Evolutionary conservation across 2,888 invertebrate species (phyloP).

Genomic region (Biston betularia): DNA sequence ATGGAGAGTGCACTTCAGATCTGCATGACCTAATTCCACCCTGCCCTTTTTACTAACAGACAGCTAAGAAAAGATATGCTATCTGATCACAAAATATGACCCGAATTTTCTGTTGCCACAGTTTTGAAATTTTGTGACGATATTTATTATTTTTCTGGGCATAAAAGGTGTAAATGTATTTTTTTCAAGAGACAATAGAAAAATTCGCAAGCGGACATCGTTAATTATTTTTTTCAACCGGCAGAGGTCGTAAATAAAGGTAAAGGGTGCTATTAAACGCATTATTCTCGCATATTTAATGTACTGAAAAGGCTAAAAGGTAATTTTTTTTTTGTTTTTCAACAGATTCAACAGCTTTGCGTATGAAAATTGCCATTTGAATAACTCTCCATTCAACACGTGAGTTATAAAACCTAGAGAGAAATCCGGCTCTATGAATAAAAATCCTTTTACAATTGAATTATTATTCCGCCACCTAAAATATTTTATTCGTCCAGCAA

Average conservation of each 20-base stretch:
- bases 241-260: slow-evolving; percentile 78
- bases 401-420: slow-evolving; percentile 34
- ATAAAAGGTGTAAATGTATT: slow-evolving; percentile 51
- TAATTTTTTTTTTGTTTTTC: slow-evolving; percentile 64
- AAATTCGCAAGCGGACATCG: slow-evolving; percentile 70
- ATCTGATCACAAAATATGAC: slow-evolving; percentile 45
- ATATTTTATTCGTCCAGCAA: slow-evolving; percentile 10
- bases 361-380: slow-evolving; percentile 70
- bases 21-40: too few species aligned
- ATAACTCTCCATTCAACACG: slow-evolving; percentile 72
- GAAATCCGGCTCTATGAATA: slow-evolving; percentile 17
- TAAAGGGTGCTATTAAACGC: slow-evolving; percentile 85
- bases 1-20: too few species aligned
- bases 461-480: slow-evolving; percentile 13
- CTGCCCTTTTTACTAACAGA: too few species aligned
- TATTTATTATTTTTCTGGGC: slow-evolving; percentile 43
- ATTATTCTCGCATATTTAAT: slow-evolving; percentile 85
- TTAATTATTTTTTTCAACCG: slow-evolving; percentile 80
- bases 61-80: too few species aligned
- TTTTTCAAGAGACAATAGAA: slow-evolving; percentile 74
- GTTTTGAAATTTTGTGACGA: slow-evolving; percentile 38
- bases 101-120: slow-evolving; percentile 30
- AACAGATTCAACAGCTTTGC: slow-evolving; percentile 77
- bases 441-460: slow-evolving; percentile 5
- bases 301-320: slow-evolving; percentile 81